Base-by-base conservation (phyloP, 2,113 vertebrate genomes). In the Desmodus rotundus region DNA sequence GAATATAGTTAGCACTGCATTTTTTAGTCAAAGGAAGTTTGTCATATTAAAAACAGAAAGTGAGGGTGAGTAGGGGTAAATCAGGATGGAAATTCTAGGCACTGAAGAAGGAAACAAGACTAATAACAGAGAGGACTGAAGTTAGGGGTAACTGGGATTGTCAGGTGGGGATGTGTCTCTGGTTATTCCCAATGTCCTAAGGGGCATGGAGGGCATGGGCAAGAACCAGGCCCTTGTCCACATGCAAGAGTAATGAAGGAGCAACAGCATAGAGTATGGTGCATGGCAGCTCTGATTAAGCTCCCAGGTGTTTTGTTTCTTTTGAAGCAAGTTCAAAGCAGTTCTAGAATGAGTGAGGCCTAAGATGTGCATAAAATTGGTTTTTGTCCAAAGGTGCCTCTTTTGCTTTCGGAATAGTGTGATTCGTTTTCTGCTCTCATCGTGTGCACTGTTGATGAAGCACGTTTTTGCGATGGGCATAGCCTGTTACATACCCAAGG, bases 1-100 rank as follows among this genome's bases (percentile, higher is more conserved):
- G 91, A 97, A 89, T 93, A 81, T 73, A 84, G 93, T 78, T 91
- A 94, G 70, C 78, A 7, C 41, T 68, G 89, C 86, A 89, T 87
- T 96, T 97, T 92, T 91, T 45, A n/a, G 76, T 88, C 58, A 84
- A 91, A 94, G 56, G 58, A 87, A 87, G 89, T 67, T 43, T 52
- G 65, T 83, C 1, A 17, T 65, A 92, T 87, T 94, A 52, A 81
- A 94, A 96, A 58, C 68, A 82, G 73, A 88, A 58, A 78, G 19
- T 9, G 17, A 76, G 94, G 86, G 63, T 67, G 82, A 61, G 52
- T 31, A 31, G 88, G 80, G 88, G 74, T 70, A 81, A 54, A 63
- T 92, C 41, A 63, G 50, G 33, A 41, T 22, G 0, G 14, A 12
- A n/a, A 50, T 61, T 36, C 16, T 5, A 87, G n/a, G 26, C 38